Evolutionary conservation across 2,113 vertebrate species (phyloP), one percentile per base, ranked within the genome.

Genomic region (Eptesicus fuscus): DNA sequence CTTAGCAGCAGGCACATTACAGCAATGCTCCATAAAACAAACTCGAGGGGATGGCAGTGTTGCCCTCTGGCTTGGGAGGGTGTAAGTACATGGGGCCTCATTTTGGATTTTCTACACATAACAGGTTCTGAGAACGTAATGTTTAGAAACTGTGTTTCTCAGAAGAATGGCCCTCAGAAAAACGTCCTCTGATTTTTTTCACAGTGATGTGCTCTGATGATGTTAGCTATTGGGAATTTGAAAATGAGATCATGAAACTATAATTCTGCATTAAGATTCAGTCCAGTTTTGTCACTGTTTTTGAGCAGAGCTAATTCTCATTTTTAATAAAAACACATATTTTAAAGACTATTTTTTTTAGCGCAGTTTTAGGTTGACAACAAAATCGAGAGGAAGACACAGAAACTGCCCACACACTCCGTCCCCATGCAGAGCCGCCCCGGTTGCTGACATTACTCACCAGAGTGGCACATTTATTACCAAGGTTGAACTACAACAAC

Each of bases 21-120:
- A 94, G 67, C 89, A 96, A 96, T 70, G 91, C 92, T 88, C 87
- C 86, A 96, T 87, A 93, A 79, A 96, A 96, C 87, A 93, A 76
- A 42, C 82, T 1, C 23, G 85, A 74, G 83, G 82, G 84, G 76
- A 94, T 9, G 8, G 32, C 10, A 22, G 37, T 13, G 32, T 11
- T 69, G 13, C 1, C 9, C 47, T 70, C n/a, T 69, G 59, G 44
- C 30, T 23, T 13, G 18, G 2, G 28, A 85, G 9, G 32, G 23
- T 4, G 17, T 69, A 17, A 91, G 61, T 49, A 47, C 2, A 23
- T 1, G 73, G 35, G 63, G 63, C 8, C 10, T 84, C 49, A 8
- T 67, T 53, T 40, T 49, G 47, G 25, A 77, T 86, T 76, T 77
- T 83, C 47, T 67, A 17, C 14, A 40, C 35, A 67, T 28, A 65